A percentile compares a stretch with the other conserved stretches of the same genome.
phyloP scores from a whole-genome alignment of 1,140 invertebrate genomes.

The Ceratoteleas bidentatus region DNA sequence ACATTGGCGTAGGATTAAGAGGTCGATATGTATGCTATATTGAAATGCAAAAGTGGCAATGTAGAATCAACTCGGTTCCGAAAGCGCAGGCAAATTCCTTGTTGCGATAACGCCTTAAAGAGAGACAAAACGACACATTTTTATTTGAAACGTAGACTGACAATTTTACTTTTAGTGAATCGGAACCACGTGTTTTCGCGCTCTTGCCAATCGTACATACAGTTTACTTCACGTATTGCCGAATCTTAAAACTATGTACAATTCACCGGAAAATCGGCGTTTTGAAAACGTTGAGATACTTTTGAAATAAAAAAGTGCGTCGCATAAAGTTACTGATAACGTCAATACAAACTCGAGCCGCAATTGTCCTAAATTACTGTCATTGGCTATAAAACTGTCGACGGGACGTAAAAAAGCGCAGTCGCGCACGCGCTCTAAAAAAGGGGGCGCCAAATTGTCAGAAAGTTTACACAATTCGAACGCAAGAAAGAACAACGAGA shows the following conservation, averaged over 20 bases:
- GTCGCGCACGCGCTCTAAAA: conserved; percentile 43
- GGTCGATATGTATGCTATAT: conserved; percentile 35
- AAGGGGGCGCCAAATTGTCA: conserved; percentile 36
- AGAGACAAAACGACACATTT: conserved; percentile 46
- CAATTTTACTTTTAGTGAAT: background rate
- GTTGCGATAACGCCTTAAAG: conserved; percentile 27
- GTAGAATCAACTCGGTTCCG: conserved; percentile 34
- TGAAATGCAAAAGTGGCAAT: conserved; percentile 44
- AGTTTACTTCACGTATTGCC: too few relatives aligned
- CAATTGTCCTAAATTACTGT: conserved; percentile 54
- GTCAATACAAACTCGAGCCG: conserved; percentile 40
- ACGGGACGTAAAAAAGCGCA: conserved; percentile 57
- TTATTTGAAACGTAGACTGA: conserved; percentile 25
- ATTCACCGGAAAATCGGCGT: conserved; percentile 7
- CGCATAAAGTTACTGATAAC: conserved; percentile 22
- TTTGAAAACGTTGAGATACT: conserved; percentile 9
- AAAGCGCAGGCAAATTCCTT: conserved; percentile 45
- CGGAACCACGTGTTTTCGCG: too few relatives aligned
- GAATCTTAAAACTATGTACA: conserved; percentile 38
- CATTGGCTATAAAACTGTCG: conserved; percentile 63
- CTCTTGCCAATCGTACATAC: too few relatives aligned
- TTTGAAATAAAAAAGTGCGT: conserved; percentile 51
- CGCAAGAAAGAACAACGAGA: conserved; percentile 20
- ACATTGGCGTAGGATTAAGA: background rate
- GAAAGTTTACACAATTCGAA: conserved; percentile 40